A percentile compares a stretch with the other conserved stretches of the same genome.
These are phyloP conservation scores for Pachycephus smyrnensis DNA, from an alignment of 2,888 invertebrate genomes.

Conservation along the genomic window DNA sequence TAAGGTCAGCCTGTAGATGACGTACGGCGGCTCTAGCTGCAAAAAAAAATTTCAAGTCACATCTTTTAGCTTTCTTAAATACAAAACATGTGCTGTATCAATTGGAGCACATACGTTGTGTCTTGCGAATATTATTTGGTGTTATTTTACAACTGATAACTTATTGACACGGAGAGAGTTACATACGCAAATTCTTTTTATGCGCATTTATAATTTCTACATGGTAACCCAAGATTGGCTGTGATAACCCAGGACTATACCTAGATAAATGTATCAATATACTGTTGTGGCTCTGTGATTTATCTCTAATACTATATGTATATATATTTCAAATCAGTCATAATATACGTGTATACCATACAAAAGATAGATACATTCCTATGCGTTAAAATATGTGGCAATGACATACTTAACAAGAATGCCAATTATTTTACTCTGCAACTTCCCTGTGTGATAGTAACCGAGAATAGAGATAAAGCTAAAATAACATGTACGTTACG, in stretches of 20 bases:
- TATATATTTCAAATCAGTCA: not conserved
- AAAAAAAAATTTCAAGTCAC: slow-evolving; percentile 13
- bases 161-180: not conserved
- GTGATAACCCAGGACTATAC: not conserved
- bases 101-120: not conserved
- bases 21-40: slow-evolving; percentile 50
- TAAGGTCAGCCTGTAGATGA: slow-evolving; percentile 52
- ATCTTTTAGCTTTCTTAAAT: not conserved
- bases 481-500: not conserved
- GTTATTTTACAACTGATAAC: not conserved
- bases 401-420: slow-evolving; percentile 11
- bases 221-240: not conserved
- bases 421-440: slow-evolving; percentile 4
- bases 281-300: not conserved
- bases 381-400: not conserved
- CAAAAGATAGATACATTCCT: not conserved
- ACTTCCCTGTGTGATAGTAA: slow-evolving; percentile 10
- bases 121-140: not conserved
- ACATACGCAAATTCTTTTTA: not conserved
- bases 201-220: too few relatives aligned
- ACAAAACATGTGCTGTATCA: not conserved
- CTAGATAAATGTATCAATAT: not conserved
- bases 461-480: slow-evolving; percentile 1
- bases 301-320: not conserved
- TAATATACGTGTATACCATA: not conserved